Evolutionary conservation across 2,888 invertebrate species (phyloP).

Genomic region (Chloroclystis v-ata): DNA sequence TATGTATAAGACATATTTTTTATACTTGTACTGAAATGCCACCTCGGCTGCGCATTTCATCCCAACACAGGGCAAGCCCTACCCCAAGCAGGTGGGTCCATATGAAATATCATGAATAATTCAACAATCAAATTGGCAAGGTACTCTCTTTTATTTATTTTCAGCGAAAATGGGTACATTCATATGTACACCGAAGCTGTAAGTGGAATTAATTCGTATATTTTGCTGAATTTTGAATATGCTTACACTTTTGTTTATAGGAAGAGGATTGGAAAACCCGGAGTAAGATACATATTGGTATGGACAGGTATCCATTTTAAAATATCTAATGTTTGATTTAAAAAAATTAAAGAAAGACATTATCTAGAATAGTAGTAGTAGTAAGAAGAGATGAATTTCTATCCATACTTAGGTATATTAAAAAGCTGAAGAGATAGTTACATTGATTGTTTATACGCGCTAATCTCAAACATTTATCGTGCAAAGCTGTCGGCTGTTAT

Average conservation of each 20-base stretch:
- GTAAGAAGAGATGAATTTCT: no score
- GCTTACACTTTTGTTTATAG: constrained; percentile 5
- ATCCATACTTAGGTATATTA: no score
- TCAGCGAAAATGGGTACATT: constrained; percentile 55
- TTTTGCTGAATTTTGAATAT: constrained; percentile 14
- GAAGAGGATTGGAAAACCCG: constrained; percentile 13
- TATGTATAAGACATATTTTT: constrained; percentile 31
- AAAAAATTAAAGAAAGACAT: no score
- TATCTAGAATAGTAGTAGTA: no score
- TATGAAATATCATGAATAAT: constrained; percentile 72
- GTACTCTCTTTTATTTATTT: constrained; percentile 71
- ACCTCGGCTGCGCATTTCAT: constrained; percentile 62
- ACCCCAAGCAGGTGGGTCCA: constrained; percentile 52
- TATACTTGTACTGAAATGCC: constrained; percentile 53
- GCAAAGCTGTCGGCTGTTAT: no score
- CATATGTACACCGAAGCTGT: constrained; percentile 38
- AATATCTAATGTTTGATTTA: no score
- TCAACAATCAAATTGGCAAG: constrained; percentile 74
- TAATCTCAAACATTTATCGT: no score
- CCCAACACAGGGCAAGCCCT: constrained; percentile 52
- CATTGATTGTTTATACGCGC: no score
- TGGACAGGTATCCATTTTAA: no score
- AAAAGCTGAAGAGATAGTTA: no score
- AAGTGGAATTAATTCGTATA: constrained; percentile 34
- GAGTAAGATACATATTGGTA: no score